Evolutionary conservation across 2,797 vertebrate genomes (phyloP), one percentile per base, ranked within the genome.

Genomic region (Gorsachius magnificus): DNA sequence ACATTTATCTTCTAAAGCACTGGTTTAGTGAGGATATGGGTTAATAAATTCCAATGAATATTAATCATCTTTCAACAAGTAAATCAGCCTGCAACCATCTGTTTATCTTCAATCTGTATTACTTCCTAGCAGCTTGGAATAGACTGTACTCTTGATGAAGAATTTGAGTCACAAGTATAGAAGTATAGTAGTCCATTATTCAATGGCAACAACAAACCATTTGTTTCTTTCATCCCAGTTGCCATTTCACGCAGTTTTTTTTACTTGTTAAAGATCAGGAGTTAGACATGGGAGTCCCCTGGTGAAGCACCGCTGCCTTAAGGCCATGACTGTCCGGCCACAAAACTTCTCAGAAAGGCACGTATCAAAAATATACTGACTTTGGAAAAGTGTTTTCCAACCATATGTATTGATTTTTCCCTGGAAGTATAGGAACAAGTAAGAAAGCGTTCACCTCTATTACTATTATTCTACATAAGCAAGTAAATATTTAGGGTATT

Each of bases 361-460:
- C 0, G 0, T 19, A 58, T 10, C 74, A 65, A 68, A 76, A 65
- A 18, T 0, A 65, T 0, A 50, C 21, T 4, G 3, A 11, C n/a
- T 68, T 20, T 9, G 15, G 31, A 77, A 35, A 81, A 45, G 14
- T 16, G n/a, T 8, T 35, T 90, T 68, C 85, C 54, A 63, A 56
- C 11, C 8, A 3, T 0, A 22, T 4, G 3, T 29, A 41, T 16
- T 29, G 21, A 24, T 78, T 65, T 43, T 25, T 5, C 61, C 28
- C 58, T 38, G 46, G 21, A 53, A 88, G 46, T 22, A 51, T 0
- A 36, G 22, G 4, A 65, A 12, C 51, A 58, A 69, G 11, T 72
- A 61, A 53, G 24, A 51, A 90, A 89, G 26, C 24, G 72, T 22
- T 50, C 2, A 50, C 13, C 29, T 56, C 64, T 77, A 16, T n/a